Base-by-base conservation (phyloP, 2,797 vertebrate species). In the Valencia hispanica region DNA sequence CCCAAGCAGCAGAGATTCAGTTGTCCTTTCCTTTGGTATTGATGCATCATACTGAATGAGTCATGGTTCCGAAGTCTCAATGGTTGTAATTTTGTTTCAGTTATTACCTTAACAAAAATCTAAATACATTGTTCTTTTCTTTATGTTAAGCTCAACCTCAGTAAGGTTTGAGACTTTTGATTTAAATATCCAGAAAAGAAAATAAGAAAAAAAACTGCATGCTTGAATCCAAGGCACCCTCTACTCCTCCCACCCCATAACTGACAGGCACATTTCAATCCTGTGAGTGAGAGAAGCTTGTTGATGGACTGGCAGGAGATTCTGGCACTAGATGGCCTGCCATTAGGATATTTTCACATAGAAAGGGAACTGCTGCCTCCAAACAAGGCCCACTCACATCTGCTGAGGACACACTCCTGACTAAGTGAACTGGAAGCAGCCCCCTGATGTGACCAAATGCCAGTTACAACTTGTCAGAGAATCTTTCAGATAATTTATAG, bases 231-330 rank as follows among this genome's bases (percentile, higher is more conserved):
- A 80, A 88, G 43, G 85, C 87, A 79, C 77, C 55, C 32, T 25
- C 71, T 77, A 78, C 68, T 78, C 78, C 86, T 90, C 89, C 87
- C 86, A 88, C 89, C 83, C 75, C 77, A 84, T 86, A 85, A 87
- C 85, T 94, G 89, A 94, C 94, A 93, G 91, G 92, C 89, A 93
- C 92, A 93, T 91, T 92, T 93, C 90, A 93, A 87, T 90, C 92
- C 88, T 93, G 88, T 86, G 84, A 93, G 85, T 69, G 88, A 92
- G 87, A 90, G 86, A 72, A 80, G 84, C 85, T 82, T 68, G 79
- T 79, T 74, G 65, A 86, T 86, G 65, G 41, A 73, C 90, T 90
- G 87, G 92, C 87, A 84, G 78, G 79, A 89, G 85, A 89, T 84
- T 68, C 83, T 91, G 92, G 92, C 93, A 66, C 63, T 80, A 32